Evolutionary conservation across 2,113 vertebrate species (phyloP).

Genomic region (Trichechus manatus): DNA sequence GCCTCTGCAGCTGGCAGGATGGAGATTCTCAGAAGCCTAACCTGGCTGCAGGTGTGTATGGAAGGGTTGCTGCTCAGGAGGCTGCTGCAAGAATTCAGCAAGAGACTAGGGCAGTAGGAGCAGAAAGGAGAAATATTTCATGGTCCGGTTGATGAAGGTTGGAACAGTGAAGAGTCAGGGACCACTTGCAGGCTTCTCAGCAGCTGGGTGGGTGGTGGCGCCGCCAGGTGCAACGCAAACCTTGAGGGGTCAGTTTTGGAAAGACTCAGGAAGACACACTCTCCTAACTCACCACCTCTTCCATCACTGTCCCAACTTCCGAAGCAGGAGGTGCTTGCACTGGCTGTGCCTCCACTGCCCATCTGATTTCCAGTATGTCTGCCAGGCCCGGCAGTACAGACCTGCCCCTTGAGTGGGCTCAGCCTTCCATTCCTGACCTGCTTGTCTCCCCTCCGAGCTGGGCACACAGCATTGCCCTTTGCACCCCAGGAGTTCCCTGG

Average conservation of each 20-base stretch:
- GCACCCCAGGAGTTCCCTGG: background rate
- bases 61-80: background rate
- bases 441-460: background rate
- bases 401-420: background rate
- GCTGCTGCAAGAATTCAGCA: background rate
- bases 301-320: background rate
- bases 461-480: background rate
- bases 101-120: background rate
- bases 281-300: background rate
- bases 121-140: accelerated
- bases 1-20: background rate
- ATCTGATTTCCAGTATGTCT: background rate
- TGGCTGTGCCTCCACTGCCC: background rate
- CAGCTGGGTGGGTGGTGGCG: too few species aligned
- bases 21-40: background rate
- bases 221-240: accelerated
- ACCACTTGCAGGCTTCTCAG: background rate
- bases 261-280: background rate
- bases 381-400: background rate
- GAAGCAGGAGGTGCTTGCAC: background rate
- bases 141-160: too few species aligned
- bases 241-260: background rate
- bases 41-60: background rate
- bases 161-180: background rate
- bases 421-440: background rate